These are phyloP conservation scores for Apodemia duryi DNA, from an alignment of 2,888 invertebrate genomes.

Conservation along the genomic window DNA sequence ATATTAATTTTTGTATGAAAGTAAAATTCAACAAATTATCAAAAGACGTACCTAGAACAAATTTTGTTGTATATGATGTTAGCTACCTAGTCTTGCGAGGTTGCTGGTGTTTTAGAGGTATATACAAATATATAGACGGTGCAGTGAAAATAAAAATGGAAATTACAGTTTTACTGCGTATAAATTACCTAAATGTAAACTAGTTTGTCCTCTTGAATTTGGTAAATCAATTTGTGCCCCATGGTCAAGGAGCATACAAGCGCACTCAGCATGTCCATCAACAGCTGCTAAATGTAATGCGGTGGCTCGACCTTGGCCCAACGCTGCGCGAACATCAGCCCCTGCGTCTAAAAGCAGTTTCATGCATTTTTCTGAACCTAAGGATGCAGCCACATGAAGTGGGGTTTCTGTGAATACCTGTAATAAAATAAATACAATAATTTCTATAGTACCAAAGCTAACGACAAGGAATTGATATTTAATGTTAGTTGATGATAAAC, in stretches of 20 bases:
- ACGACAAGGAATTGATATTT: too few relatives aligned
- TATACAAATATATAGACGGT: too few relatives aligned
- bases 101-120: too few relatives aligned
- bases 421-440: constrained; percentile 27
- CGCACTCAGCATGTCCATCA: constrained; percentile 90
- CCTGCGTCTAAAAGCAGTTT: constrained; percentile 87
- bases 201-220: constrained; percentile 88
- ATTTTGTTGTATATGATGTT: too few relatives aligned
- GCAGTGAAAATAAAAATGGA: too few relatives aligned
- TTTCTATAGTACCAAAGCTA: too few relatives aligned
- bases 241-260: constrained; percentile 83
- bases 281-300: constrained; percentile 93
- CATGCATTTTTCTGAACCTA: constrained; percentile 84
- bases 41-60: too few relatives aligned
- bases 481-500: too few relatives aligned
- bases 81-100: too few relatives aligned
- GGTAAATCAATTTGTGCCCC: constrained; percentile 87
- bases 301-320: constrained; percentile 85
- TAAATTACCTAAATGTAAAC: constrained; percentile 84
- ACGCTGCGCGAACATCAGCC: constrained; percentile 88
- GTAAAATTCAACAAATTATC: too few relatives aligned
- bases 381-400: constrained; percentile 87
- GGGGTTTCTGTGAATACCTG: constrained; percentile 92
- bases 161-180: too few relatives aligned
- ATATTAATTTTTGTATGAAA: too few relatives aligned